A percentile compares a stretch with the other conserved stretches of the same genome.
phyloP scores from a whole-genome alignment of 1,140 invertebrate species.

The Lineus longissimus region DNA sequence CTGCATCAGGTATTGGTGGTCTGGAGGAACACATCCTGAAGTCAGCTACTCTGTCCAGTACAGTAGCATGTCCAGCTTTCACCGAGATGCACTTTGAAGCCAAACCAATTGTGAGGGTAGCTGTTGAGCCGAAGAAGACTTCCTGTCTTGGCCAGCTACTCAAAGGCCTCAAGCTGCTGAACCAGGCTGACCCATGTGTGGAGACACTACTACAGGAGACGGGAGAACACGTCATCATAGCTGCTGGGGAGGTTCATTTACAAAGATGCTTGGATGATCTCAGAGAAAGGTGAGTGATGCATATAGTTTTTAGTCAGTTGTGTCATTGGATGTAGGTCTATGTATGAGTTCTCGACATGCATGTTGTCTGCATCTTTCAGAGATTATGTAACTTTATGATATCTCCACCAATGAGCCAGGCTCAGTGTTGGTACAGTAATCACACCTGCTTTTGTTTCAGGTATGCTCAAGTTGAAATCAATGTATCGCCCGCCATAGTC shows the following conservation, averaged over 20 bases:
- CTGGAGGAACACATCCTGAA: conserved; percentile 83
- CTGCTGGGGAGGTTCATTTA: conserved; percentile 95
- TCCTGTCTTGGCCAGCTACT: conserved; percentile 70
- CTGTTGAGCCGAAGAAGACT: conserved; percentile 84
- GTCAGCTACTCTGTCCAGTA: conserved; percentile 84
- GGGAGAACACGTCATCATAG: conserved; percentile 93
- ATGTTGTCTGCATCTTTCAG: background rate
- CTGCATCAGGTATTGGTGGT: conserved; percentile 72
- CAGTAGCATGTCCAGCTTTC: conserved; percentile 81
- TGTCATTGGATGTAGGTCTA: too few relatives aligned
- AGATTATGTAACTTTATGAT: too few relatives aligned
- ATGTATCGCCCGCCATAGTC: conserved; percentile 91
- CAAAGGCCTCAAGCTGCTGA: conserved; percentile 73
- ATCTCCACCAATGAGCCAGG: too few relatives aligned
- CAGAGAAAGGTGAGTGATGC: conserved; percentile 53
- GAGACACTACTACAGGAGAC: conserved; percentile 85
- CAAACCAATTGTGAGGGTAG: conserved; percentile 88
- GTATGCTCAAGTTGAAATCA: conserved; percentile 84
- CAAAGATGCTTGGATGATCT: conserved; percentile 90
- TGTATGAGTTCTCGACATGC: too few relatives aligned
- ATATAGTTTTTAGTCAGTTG: too few relatives aligned
- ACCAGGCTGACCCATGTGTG: conserved; percentile 91
- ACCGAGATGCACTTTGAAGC: conserved; percentile 75
- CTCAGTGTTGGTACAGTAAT: too few relatives aligned
- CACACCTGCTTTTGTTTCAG: conserved; percentile 46